Conservation (phyloP, 2,888 invertebrate genomes). For the Sericinus montela region DNA sequence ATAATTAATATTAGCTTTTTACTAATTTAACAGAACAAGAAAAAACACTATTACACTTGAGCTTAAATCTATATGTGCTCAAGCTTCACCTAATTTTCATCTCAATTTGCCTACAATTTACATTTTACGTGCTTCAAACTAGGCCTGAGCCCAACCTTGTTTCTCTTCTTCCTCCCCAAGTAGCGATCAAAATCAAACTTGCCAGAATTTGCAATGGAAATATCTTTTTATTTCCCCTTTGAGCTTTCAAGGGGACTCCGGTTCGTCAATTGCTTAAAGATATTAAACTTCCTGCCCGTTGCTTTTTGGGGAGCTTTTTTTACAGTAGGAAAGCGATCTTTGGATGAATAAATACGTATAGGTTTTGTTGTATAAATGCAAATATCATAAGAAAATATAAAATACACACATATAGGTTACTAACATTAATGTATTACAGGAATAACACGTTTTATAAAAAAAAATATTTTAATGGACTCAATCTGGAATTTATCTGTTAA, state of each 20-base stretch:
- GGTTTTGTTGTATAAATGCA: neutral
- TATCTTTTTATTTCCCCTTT: slow-evolving; percentile 57
- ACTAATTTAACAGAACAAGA: neutral
- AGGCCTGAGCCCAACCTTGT: slow-evolving; percentile 35
- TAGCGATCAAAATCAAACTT: slow-evolving; percentile 48
- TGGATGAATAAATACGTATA: slow-evolving; percentile 1
- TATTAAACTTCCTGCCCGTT: slow-evolving; percentile 25
- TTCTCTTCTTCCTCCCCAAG: slow-evolving; percentile 41
- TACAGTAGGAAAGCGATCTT: neutral
- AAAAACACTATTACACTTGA: neutral
- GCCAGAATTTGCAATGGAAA: slow-evolving; percentile 42
- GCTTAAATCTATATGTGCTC: slow-evolving; percentile 1
- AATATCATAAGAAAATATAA: neutral
- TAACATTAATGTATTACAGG: too few species aligned
- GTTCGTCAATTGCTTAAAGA: slow-evolving; percentile 47
- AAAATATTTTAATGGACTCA: too few species aligned
- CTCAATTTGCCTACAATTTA: slow-evolving; percentile 28
- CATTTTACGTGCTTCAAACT: slow-evolving; percentile 38
- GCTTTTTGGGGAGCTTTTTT: slow-evolving; percentile 15
- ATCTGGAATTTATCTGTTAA: too few species aligned
- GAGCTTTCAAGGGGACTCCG: slow-evolving; percentile 47
- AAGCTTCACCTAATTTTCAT: slow-evolving; percentile 45
- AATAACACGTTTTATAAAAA: too few species aligned
- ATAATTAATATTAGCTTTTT: too few species aligned
- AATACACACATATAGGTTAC: neutral